These are phyloP conservation scores for Oreochromis aureus DNA, from an alignment of 2,113 vertebrate species.

Conservation along the genomic window DNA sequence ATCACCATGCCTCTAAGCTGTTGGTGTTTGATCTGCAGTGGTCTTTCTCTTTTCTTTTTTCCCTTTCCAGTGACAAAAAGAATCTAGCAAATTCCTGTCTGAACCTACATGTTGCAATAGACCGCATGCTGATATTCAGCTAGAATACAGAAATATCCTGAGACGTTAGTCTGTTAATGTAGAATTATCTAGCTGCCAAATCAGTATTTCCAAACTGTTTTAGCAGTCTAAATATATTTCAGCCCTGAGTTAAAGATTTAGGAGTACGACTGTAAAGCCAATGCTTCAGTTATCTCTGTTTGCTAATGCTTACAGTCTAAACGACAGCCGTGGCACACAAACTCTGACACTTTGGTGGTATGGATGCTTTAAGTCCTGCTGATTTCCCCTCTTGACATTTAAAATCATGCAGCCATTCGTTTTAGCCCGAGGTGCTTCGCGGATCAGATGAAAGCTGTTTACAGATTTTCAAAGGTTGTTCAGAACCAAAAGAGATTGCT, in stretches of 20 bases:
- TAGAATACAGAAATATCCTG: not conserved
- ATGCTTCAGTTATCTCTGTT: not conserved
- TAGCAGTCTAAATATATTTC: not conserved
- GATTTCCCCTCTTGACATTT: constrained; percentile 38
- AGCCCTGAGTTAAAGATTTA: not conserved
- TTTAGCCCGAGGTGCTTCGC: not conserved
- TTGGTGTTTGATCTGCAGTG: not conserved
- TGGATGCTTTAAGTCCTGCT: not conserved
- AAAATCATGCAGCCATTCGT: constrained; percentile 15
- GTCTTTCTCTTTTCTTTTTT: not conserved
- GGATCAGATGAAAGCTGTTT: constrained; percentile 23
- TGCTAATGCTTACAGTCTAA: not conserved
- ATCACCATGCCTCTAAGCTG: not conserved
- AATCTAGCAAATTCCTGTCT: not conserved
- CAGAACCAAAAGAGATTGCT: not conserved
- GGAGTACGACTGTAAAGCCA: not conserved
- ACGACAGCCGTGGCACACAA: not conserved
- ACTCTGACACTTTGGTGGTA: not conserved
- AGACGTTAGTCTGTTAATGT: not conserved
- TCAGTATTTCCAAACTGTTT: not conserved
- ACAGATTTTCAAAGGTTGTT: not conserved
- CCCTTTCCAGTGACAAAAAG: not conserved
- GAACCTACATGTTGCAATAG: not conserved
- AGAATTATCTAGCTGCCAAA: not conserved
- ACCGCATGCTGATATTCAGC: not conserved